Evolutionary conservation across 2,888 invertebrate genomes (phyloP), one percentile per base, ranked within the genome.

Genomic region (Agrotis clavis): DNA sequence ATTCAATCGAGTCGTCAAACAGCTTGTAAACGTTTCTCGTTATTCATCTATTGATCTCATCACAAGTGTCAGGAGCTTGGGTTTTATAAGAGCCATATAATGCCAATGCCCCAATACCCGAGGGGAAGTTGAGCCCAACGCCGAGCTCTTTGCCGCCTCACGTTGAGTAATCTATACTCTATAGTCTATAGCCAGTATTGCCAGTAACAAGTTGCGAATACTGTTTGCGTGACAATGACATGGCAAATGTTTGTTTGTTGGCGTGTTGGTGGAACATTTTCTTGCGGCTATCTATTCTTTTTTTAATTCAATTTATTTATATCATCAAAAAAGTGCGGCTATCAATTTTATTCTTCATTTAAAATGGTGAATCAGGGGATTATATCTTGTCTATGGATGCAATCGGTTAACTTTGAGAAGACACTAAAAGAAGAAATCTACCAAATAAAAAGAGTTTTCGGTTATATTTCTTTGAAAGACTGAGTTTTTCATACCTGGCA

Each of bases 41-140:
- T 65, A 69, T 74, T 81, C 81, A 72, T 69, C 74, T 82, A 82
- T 82, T 82, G 80, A 82, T 82, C 69, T 74, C 63, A 35, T 71
- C 72, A 65, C 50, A 71, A 76, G 70, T 73, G 71, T 82, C 77
- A 77, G 81, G 18, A 78, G 64, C 81, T 77, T 53, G 64, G 72
- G 67, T 77, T 80, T 80, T 80, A 70, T 65, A 77, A 79, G 64
- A 69, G 69, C 67, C 14, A 69, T 80, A 80, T 73, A 71, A 79
- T 78, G 25, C 67, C 73, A 73, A 47, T 73, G 54, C 65, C 48
- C 65, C 60, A 71, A 67, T 66, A 57, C 78, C 53, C 78, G 60
- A 50, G 78, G 81, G 81, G 71, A 71, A 68, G 69, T 78, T 66
- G 62, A 61, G 21, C 67, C 70, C 78, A 48, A 65, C 51, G 69